Evolutionary conservation across 2,113 vertebrate genomes (phyloP).

Genomic region (Dasyprocta punctata): DNA sequence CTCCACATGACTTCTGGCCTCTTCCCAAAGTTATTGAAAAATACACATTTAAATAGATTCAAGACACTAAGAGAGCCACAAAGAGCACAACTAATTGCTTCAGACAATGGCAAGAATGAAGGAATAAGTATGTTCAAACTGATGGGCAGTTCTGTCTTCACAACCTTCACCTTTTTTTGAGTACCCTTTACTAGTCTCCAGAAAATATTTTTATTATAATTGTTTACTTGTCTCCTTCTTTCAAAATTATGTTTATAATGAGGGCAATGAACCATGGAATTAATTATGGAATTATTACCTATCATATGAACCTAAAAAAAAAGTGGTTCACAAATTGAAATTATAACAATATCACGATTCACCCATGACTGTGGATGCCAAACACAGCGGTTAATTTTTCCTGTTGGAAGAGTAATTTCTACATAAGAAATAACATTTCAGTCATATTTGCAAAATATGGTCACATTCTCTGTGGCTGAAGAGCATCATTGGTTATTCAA

Average conservation of each 20-base stretch:
- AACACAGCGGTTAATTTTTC: background rate
- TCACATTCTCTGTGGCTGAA: background rate
- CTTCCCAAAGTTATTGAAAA: background rate
- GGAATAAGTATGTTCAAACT: background rate
- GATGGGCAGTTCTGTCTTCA: background rate
- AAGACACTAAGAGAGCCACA: background rate
- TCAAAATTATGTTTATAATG: background rate
- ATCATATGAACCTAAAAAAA: background rate
- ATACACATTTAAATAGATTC: background rate
- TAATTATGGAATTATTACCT: slow-evolving; percentile 46
- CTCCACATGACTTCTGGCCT: background rate
- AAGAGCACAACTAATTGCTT: background rate
- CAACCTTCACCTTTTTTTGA: background rate
- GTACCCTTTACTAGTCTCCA: background rate
- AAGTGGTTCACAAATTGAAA: background rate
- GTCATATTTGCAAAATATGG: background rate
- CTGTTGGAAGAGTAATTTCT: background rate
- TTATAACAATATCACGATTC: background rate
- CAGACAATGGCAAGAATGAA: background rate
- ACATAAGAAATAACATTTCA: background rate
- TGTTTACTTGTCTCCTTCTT: background rate
- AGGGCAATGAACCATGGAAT: background rate
- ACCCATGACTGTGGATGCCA: background rate
- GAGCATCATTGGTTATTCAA: background rate
- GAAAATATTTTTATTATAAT: background rate